These are phyloP conservation scores for Aspidiotus rigidus DNA, from an alignment of 2,888 invertebrate species.

Conservation along the genomic window DNA sequence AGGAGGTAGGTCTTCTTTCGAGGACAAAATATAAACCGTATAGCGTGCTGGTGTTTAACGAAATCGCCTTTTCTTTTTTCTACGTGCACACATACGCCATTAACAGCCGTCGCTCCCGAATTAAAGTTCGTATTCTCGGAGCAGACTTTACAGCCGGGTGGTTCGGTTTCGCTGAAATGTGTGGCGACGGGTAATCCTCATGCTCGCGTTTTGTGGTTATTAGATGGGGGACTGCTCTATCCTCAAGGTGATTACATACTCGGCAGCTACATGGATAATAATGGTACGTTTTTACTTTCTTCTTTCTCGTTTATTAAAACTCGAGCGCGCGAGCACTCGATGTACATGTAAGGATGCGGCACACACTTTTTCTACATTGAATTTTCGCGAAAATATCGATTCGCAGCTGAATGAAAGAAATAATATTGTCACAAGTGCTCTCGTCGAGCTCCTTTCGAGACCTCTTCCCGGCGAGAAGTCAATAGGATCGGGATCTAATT, in stretches of 20 bases:
- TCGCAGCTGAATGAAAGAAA: too few species aligned
- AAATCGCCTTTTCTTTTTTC: too few species aligned
- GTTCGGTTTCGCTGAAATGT: constrained; percentile 64
- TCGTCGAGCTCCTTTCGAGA: too few species aligned
- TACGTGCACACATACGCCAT: background rate
- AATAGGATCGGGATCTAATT: too few species aligned
- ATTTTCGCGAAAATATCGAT: too few species aligned
- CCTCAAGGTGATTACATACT: constrained; percentile 41
- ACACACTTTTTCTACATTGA: too few species aligned
- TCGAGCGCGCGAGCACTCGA: background rate
- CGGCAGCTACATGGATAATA: constrained; percentile 41
- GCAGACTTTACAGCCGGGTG: constrained; percentile 46
- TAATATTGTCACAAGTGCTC: too few species aligned
- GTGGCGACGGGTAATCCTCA: constrained; percentile 79
- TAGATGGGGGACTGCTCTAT: constrained; percentile 51
- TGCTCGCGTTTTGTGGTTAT: constrained; percentile 66
- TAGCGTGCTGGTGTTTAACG: too few species aligned
- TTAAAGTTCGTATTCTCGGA: constrained; percentile 76
- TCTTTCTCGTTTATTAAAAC: background rate
- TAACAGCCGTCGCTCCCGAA: constrained; percentile 66
- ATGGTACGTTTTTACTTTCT: constrained; percentile 37
- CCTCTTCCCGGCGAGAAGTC: too few species aligned
- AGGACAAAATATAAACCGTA: background rate
- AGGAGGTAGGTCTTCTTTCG: constrained; percentile 53
- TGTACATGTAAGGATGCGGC: too few species aligned